Base-by-base conservation (phyloP, 1,140 invertebrate genomes). In the Mizuhopecten yessoensis region DNA sequence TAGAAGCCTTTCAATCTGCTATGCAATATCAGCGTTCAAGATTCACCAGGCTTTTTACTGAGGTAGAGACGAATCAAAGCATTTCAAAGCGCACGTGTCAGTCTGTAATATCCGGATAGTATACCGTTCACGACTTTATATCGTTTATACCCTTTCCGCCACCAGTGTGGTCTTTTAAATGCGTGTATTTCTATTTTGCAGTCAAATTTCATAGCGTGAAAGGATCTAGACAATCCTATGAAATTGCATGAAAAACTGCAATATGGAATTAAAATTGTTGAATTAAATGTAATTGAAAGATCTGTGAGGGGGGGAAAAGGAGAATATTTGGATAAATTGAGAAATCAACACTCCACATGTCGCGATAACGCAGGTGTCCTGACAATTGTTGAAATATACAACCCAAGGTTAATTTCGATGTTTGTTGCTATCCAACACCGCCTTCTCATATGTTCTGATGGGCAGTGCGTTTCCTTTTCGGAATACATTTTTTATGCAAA, bases 181-280 rank as follows among this genome's bases (percentile, higher is more conserved):
- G 20, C 45, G 20, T 15, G 20, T 23, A 49, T 2, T 49, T 20
- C 15, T 49, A 23, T 20, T 49, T 49, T 49, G 45, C 45, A 49
- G 45, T 23, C 20, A 49, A 49, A 75, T n/a, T 75, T 75, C 23
- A 75, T 7, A 29, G 57, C 2, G 5, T 75, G 57, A 75, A n/a
- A 75, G 29, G 57, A 75, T 75, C 23, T 29, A 29, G 7, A 29
- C 17, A 17, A n/a, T 75, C 23, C 5, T 29, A 2, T 29, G 57
- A 75, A 29, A n/a, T n/a, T 75, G n/a, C 23, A 75, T 75, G n/a
- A 49, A 75, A 75, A 75, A 75, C 57, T 75, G 57, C 57, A 75
- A 29, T 29, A 75, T 9, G n/a, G n/a, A 29, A 75, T 75, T 75
- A 29, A n/a, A 57, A 29, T 29, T 75, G 20, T 75, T 75, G 57